Evolutionary conservation across 37 sponge, comb jelly and placozoan genomes (phyloP), one percentile per base, ranked within the genome.

Genomic region (Haliclona indistincta): DNA sequence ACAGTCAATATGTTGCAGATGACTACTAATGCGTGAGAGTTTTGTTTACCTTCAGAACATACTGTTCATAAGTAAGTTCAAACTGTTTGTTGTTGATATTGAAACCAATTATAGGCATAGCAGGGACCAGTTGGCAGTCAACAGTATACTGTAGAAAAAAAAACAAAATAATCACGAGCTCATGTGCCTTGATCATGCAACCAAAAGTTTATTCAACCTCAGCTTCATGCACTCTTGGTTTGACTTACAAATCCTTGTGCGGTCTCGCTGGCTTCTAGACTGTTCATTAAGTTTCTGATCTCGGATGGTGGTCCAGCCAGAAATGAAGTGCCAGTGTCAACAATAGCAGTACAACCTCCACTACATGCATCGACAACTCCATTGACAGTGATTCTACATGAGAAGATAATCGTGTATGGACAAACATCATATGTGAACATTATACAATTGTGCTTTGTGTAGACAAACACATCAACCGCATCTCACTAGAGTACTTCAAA

Each of bases 301-400:
- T 86, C 77, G 20, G 54, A 80, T 2, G 69, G 52, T 15, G 99
- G 99, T 56, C 99, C 99, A 58, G 81, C 91, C 43, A 98, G 71
- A 34, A 98, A 89, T 23, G 96, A 96, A 40, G 99, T 95, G 2
- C 99, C 99, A 1, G 99, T 98, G 54, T 98, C 99, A 70, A 93
- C 91, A 77, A 98, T 98, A 33, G 99, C 96, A 39, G 76, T 49
- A 56, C 99, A 98, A 0, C 89, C 91, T 2, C 88, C 84, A 25
- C 39, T 28, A 56, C 81, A 91, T 17, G 10, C 10, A 25, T n/a
- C 6, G 7, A 26, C n/a, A 7, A 26, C n/a, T 25, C 60, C 60
- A 58, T 20, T n/a, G n/a, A n/a, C 60, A 58, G n/a, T n/a, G n/a
- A n/a, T n/a, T n/a, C n/a, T n/a, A n/a, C n/a, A n/a, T n/a, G n/a